Conservation (phyloP, 2,113 vertebrate genomes). For the Tonatia bakeri region DNA sequence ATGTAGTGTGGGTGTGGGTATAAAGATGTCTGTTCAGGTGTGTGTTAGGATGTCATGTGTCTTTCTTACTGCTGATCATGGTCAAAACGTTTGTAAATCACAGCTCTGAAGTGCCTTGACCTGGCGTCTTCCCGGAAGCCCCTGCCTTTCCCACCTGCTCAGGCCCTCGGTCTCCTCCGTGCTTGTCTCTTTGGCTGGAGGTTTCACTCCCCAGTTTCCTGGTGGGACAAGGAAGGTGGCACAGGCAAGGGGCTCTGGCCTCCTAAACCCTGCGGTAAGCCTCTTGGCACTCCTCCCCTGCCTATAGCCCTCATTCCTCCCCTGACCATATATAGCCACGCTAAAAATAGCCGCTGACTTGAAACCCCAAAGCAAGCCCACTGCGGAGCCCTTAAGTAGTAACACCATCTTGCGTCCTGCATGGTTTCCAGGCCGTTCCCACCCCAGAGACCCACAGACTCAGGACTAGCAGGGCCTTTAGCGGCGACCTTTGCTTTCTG, state of each 20-base stretch:
- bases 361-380: constrained; percentile 19
- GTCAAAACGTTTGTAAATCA: background rate
- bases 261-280: background rate
- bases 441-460: background rate
- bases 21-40: background rate
- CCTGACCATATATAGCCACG: constrained; percentile 71
- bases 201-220: background rate
- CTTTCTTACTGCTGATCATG: background rate
- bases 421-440: background rate
- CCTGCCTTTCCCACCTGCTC: background rate
- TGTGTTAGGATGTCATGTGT: background rate
- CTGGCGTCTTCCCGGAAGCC: background rate
- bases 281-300: background rate
- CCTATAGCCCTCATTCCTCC: constrained; percentile 48
- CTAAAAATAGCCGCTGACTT: constrained; percentile 77
- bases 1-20: background rate
- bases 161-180: background rate
- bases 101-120: background rate
- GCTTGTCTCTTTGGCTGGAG: background rate
- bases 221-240: background rate
- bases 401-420: background rate
- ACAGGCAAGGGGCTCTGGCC: background rate
- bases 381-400: background rate
- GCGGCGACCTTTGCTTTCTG: background rate
- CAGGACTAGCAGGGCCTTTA: background rate